phyloP scores from a whole-genome alignment of 2,797 vertebrate species.

The Dryobates pubescens region DNA sequence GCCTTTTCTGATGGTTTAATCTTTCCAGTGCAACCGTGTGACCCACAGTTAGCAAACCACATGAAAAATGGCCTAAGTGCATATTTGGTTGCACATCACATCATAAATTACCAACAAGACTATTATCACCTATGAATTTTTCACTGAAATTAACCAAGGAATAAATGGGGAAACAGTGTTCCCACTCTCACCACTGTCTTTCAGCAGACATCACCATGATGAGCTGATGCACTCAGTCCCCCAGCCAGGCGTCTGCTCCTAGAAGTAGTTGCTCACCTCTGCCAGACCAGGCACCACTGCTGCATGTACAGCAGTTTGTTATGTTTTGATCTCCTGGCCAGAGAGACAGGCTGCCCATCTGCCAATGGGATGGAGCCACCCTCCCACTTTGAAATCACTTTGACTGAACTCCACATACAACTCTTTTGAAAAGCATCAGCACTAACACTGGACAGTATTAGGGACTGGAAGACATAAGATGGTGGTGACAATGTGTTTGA shows the following conservation, averaged over 20 bases:
- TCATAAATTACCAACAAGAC: constrained; percentile 16
- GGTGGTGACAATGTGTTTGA: not conserved
- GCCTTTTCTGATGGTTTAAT: constrained; percentile 38
- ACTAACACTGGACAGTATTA: not conserved
- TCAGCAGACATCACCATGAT: not conserved
- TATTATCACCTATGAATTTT: not conserved
- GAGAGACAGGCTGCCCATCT: not conserved
- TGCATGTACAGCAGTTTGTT: not conserved
- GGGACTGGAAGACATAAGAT: not conserved
- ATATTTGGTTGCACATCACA: not conserved
- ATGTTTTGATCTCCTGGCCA: not conserved
- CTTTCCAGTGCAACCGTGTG: constrained; percentile 10
- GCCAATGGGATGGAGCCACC: not conserved
- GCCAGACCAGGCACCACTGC: not conserved
- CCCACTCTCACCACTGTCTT: not conserved
- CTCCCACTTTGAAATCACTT: not conserved
- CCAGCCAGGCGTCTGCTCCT: not conserved
- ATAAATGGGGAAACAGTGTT: not conserved
- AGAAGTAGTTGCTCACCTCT: not conserved
- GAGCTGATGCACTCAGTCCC: not conserved
- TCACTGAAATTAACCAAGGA: not conserved
- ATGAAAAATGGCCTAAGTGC: constrained; percentile 33
- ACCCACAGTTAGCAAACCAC: not conserved
- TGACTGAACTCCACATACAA: not conserved
- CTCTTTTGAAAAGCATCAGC: not conserved